A percentile compares a stretch with the other conserved stretches of the same genome.
These are phyloP conservation scores for Zaprionus kolodkinae DNA, from an alignment of 1,140 invertebrate genomes.

Conservation along the genomic window DNA sequence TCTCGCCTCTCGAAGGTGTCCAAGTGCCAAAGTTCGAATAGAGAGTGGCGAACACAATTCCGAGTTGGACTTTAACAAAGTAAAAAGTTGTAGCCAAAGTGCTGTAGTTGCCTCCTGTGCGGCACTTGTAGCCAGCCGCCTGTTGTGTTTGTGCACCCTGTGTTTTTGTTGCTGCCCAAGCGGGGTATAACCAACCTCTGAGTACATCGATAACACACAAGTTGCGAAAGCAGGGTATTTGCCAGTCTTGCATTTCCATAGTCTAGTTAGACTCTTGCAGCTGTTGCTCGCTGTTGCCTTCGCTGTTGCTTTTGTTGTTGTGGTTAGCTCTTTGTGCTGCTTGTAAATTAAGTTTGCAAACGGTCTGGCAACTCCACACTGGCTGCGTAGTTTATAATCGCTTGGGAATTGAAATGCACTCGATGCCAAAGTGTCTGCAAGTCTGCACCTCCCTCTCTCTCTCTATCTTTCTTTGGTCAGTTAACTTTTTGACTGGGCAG, in stretches of 20 bases:
- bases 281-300: conserved; percentile 15
- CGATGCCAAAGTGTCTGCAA: conserved; percentile 68
- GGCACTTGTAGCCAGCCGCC: conserved; percentile 48
- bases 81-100: conserved; percentile 60
- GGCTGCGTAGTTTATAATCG: conserved; percentile 72
- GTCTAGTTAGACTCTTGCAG: neutral
- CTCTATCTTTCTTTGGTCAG: conserved; percentile 55
- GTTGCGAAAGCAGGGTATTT: neutral
- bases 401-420: conserved; percentile 82
- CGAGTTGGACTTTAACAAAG: conserved; percentile 73
- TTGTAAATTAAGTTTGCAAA: conserved; percentile 82
- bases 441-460: conserved; percentile 13
- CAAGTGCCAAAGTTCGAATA: conserved; percentile 63
- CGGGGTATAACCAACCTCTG: neutral
- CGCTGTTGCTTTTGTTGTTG: conserved; percentile 37
- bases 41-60: conserved; percentile 50
- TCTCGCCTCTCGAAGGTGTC: conserved; percentile 38
- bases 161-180: too few relatives aligned
- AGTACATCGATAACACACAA: neutral
- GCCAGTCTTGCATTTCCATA: neutral
- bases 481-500: conserved; percentile 66
- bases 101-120: conserved; percentile 28
- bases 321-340: conserved; percentile 55
- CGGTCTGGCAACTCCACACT: conserved; percentile 60
- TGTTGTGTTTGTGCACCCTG: conserved; percentile 32